phyloP scores from a whole-genome alignment of 1,140 invertebrate species.

The Archivesica marissinica region DNA sequence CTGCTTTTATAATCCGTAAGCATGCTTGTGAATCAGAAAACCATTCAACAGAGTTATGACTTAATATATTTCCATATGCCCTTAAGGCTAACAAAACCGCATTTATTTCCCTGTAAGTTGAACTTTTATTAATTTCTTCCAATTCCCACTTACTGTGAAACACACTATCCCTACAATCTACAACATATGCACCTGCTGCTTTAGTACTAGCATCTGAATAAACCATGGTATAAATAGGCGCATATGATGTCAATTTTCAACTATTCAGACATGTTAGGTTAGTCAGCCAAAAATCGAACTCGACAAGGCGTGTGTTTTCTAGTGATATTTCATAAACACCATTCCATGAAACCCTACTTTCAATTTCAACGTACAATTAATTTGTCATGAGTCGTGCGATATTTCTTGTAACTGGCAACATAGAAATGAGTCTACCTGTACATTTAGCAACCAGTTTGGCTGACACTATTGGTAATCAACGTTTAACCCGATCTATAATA shows the following conservation, averaged over 20 bases:
- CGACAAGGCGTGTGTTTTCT: background rate
- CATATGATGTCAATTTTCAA: too few species aligned
- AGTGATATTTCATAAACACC: background rate
- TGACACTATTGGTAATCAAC: background rate
- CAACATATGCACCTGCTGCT: too few species aligned
- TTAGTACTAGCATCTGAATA: too few species aligned
- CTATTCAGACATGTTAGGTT: background rate
- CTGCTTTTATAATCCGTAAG: background rate
- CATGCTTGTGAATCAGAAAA: slow-evolving; percentile 11
- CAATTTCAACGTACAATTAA: slow-evolving; percentile 8
- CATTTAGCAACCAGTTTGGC: background rate
- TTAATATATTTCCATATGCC: background rate
- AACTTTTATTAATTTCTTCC: too few species aligned
- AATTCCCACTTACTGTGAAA: too few species aligned
- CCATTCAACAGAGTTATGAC: background rate
- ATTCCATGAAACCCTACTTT: background rate
- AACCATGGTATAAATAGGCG: too few species aligned
- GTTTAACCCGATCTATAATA: too few species aligned
- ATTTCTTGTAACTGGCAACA: slow-evolving; percentile 18
- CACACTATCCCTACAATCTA: too few species aligned
- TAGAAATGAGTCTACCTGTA: slow-evolving; percentile 18
- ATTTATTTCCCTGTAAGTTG: slow-evolving; percentile 11
- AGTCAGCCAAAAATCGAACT: background rate
- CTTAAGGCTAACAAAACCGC: background rate
- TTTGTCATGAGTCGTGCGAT: background rate